Percentiles rank a stretch among this genome's conserved stretches.
Evolutionary conservation across 2,888 invertebrate genomes (phyloP).

Genomic region (Tinea pellionella): DNA sequence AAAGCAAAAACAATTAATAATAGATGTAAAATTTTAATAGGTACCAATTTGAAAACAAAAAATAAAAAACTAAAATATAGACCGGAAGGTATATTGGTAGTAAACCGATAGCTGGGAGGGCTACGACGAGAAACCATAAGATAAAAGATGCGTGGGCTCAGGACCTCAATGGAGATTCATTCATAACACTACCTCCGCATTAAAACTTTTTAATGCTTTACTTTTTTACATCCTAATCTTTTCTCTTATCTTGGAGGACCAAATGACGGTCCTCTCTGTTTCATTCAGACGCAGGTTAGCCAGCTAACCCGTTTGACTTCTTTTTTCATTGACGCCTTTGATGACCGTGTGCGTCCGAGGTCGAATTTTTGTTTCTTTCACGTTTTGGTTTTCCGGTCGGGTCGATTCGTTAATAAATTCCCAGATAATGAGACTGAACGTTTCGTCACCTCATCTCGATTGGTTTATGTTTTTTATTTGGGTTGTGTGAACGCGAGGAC

Average conservation of each 20-base stretch:
- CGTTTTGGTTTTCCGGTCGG: conserved; percentile 68
- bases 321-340: conserved; percentile 67
- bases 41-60: no score
- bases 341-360: conserved; percentile 68
- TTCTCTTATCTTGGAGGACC: conserved; percentile 64
- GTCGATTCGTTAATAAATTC: conserved; percentile 69
- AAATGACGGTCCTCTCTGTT: conserved; percentile 56
- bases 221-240: conserved; percentile 62
- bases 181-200: conserved; percentile 64
- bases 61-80: neutral
- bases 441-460: conserved; percentile 70
- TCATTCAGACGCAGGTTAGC: conserved; percentile 63
- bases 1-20: no score
- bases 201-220: conserved; percentile 45
- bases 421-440: conserved; percentile 70
- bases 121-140: conserved; percentile 17
- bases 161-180: conserved; percentile 64
- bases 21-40: no score
- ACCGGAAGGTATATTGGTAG: conserved; percentile 1
- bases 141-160: conserved; percentile 47
- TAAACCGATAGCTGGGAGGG: neutral
- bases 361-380: conserved; percentile 69
- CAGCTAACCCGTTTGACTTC: conserved; percentile 62
- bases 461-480: conserved; percentile 58
- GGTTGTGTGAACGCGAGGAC: conserved; percentile 62